Evolutionary conservation across 53 echinoderm and acorn worm species (phyloP), one percentile per base, ranked within the genome.

Genomic region (Arbacia lixula): DNA sequence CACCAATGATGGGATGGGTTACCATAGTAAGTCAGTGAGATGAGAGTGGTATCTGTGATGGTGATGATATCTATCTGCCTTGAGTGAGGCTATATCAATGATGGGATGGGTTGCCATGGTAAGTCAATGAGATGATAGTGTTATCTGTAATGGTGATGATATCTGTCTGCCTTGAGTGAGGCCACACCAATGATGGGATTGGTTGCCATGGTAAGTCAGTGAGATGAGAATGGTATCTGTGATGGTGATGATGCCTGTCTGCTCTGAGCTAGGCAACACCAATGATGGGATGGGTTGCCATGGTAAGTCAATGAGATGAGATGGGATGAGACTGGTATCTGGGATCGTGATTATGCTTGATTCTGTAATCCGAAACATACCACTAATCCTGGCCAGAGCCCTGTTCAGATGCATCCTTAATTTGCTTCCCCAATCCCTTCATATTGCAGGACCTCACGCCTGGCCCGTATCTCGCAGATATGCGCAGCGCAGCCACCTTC

Each of bases 101-200:
- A 42, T 95, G 5, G 95, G 95, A 63, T 95, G 95, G 95, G 95
- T 95, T 21, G 93, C 95, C 12, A 72, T 92, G 39, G 95, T 92
- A 53, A 88, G 92, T 95, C 46, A 46, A 46, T 10, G 14, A 46
- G 46, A 46, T 10, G 8, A 46, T 46, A 10, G 46, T 46, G 46
- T 92, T 1, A 31, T 36, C 1, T 84, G 90, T 62, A 49, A 26
- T 42, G 14, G 30, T 71, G 30, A 68, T 86, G 35, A 95, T 95
- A 12, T 35, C 64, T 95, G 16, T 88, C 91, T 28, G 87, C 93
- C 1, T 83, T 95, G 67, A 90, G 86, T 71, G 92, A 92, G 42
- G 92, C 88, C 2, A 87, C 92, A 19, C 90, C 88, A 25, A 84
- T 87, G 24, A 42, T 95, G 5, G 95, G 95, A 63, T 95, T 92